Evolutionary conservation across 1,140 invertebrate genomes (phyloP).

Genomic region (Pseudobourletiella spinata): DNA sequence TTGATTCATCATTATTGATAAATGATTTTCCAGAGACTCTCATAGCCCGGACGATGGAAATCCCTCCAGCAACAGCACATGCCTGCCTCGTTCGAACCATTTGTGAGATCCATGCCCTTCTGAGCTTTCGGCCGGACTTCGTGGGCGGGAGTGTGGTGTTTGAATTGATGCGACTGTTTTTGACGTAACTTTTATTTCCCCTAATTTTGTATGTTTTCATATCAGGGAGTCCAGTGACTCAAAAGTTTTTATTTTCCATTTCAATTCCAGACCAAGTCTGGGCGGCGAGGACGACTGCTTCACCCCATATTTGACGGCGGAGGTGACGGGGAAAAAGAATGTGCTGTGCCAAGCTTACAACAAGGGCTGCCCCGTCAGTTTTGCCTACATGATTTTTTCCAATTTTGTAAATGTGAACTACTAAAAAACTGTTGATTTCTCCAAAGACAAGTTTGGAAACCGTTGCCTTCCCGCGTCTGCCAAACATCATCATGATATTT

Average conservation of each 20-base stretch:
- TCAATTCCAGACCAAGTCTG: background rate
- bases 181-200: conserved; percentile 11
- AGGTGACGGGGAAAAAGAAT: background rate
- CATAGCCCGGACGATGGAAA: conserved; percentile 1
- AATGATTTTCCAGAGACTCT: conserved; percentile 18
- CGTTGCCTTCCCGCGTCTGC: no score
- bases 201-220: background rate
- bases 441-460: no score
- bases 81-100: conserved; percentile 26
- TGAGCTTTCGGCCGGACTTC: background rate
- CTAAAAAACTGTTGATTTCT: no score
- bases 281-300: background rate
- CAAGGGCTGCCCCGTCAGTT: background rate
- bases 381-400: background rate
- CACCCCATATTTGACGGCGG: background rate
- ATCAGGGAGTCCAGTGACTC: background rate
- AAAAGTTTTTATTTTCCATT: background rate
- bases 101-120: conserved; percentile 24
- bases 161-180: conserved; percentile 20
- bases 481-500: no score
- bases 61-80: conserved; percentile 10
- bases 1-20: background rate
- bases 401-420: conserved; percentile 1
- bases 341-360: background rate
- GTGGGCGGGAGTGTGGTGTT: conserved; percentile 12